phyloP scores from a whole-genome alignment of 2,888 invertebrate species.

The Troides oblongomaculatus region DNA sequence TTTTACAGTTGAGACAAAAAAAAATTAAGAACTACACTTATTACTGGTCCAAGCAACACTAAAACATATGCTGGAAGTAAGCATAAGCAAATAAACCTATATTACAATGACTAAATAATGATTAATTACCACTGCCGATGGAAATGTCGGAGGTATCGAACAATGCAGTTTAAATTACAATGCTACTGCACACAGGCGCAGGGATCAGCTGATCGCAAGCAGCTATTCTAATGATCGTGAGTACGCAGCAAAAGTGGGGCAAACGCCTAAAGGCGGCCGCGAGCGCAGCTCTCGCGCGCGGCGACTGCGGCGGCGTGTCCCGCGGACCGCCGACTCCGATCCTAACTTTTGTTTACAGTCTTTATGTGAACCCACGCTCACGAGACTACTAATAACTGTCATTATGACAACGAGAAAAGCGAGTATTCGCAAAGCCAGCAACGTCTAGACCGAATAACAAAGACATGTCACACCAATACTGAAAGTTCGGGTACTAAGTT shows the following conservation, averaged over 20 bases:
- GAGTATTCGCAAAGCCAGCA: conserved; percentile 56
- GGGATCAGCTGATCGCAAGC: conserved; percentile 76
- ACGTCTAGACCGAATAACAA: conserved; percentile 64
- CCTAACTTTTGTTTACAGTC: conserved; percentile 67
- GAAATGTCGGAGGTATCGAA: not conserved
- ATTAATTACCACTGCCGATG: conserved; percentile 1
- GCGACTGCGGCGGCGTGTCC: conserved; percentile 51
- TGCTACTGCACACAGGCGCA: conserved; percentile 31
- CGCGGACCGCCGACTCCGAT: conserved; percentile 47
- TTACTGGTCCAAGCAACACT: too few relatives aligned
- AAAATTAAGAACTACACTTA: too few relatives aligned
- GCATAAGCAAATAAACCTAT: not conserved
- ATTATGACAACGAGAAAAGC: conserved; percentile 54
- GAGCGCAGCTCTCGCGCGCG: conserved; percentile 50
- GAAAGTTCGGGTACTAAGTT: conserved; percentile 57
- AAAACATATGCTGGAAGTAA: not conserved
- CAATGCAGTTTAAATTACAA: not conserved
- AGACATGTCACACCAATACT: conserved; percentile 68
- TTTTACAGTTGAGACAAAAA: too few relatives aligned
- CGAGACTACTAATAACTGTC: conserved; percentile 54
- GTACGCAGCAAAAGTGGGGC: conserved; percentile 74
- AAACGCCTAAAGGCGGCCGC: conserved; percentile 67
- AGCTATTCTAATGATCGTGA: conserved; percentile 75
- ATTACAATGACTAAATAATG: conserved; percentile 3
- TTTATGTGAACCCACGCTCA: conserved; percentile 48